Evolutionary conservation across 2,113 vertebrate species (phyloP), one percentile per base, ranked within the genome.

Genomic region (Silurus glanis): DNA sequence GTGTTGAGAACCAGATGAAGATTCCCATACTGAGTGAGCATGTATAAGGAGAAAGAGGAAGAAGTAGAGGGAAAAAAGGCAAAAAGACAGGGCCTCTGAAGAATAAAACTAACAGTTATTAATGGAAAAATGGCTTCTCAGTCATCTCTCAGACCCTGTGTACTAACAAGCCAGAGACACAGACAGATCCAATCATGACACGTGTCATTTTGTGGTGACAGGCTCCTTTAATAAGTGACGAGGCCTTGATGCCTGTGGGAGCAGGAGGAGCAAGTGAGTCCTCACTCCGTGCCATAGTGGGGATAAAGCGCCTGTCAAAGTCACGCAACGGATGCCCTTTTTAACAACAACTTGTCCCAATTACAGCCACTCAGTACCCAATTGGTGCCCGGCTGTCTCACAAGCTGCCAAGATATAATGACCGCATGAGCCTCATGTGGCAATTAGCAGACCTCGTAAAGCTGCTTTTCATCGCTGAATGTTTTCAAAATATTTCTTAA

Each of bases 51-150:
- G 8, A 83, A 55, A 64, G 61, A 80, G 64, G 67, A 85, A 37
- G 28, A 72, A 85, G n/a, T 64, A 92, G 89, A 89, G 91, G 94
- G 95, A 93, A 94, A 80, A 51, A 45, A 89, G 93, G 93, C 95
- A 94, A 94, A 95, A 94, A 95, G 92, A 61, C 37, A 80, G 61
- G 93, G 88, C 94, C 96, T 96, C 95, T 91, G 67, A 95, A 95
- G 95, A 95, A 95, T 95, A 95, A 95, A 96, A 96, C 95, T 97
- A 97, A 96, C 95, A 97, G 96, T 96, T 97, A 96, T 96, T 96
- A 96, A 95, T 95, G 94, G 94, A 95, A 92, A 94, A 87, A 90
- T 89, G 64, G 66, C 82, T 78, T 88, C 80, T 82, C 69, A 49
- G 91, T 91, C 92, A 94, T 93, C 91, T 93, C 89, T 89, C 94